Evolutionary conservation across 1,140 invertebrate species (phyloP).

Genomic region (Macrocentrus cingulum): DNA sequence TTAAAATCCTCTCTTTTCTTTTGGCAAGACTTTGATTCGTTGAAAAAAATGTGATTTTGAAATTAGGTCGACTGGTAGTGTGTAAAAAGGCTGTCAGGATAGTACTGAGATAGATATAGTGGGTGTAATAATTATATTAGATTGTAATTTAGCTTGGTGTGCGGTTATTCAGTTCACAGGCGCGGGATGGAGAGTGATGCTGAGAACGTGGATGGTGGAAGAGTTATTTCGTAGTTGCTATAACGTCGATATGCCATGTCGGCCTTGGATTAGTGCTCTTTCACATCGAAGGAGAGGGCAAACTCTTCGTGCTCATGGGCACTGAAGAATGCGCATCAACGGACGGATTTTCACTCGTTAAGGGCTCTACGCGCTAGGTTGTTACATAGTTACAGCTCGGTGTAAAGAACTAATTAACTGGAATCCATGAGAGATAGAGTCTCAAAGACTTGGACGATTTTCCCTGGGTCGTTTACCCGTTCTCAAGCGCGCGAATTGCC

Average conservation of each 20-base stretch:
- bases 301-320: neutral
- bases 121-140: no score
- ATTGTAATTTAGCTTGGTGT: no score
- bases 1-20: no score
- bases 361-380: slow-evolving; percentile 32
- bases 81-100: no score
- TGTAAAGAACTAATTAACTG: slow-evolving; percentile 49
- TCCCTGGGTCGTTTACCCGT: slow-evolving; percentile 22
- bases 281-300: neutral
- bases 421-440: slow-evolving; percentile 39
- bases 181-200: neutral
- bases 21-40: no score
- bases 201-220: neutral
- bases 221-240: neutral
- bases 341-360: slow-evolving; percentile 39
- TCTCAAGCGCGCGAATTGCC: slow-evolving; percentile 7
- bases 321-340: slow-evolving; percentile 15
- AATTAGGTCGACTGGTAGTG: no score
- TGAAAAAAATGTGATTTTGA: no score
- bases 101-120: no score
- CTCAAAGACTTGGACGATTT: slow-evolving; percentile 9
- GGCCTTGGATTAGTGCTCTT: neutral
- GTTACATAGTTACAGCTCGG: slow-evolving; percentile 39
- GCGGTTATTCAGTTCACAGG: no score
- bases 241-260: slow-evolving; percentile 15